Evolutionary conservation across 2,888 invertebrate genomes (phyloP).

Genomic region (Mythimna pallens): DNA sequence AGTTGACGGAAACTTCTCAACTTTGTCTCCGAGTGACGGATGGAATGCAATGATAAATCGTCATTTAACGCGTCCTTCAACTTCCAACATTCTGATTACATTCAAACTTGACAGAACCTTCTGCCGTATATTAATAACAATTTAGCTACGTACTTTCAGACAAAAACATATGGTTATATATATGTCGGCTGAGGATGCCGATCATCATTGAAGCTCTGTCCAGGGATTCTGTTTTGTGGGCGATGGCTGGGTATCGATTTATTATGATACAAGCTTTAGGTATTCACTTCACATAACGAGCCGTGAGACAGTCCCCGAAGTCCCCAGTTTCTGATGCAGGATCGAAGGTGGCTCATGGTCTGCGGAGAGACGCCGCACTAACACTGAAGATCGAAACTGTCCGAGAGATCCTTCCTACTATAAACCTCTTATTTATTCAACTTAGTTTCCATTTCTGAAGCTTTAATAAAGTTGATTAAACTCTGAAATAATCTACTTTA

Average conservation of each 20-base stretch:
- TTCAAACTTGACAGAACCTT: background rate
- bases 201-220: too few species aligned
- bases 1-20: conserved; percentile 27
- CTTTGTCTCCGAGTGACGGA: conserved; percentile 19
- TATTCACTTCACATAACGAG: too few species aligned
- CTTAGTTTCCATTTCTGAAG: conserved; percentile 7
- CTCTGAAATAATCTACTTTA: conserved; percentile 16
- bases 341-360: too few species aligned
- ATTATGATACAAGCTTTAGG: too few species aligned
- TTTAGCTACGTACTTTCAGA: background rate
- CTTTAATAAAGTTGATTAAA: conserved; percentile 28
- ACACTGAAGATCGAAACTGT: too few species aligned
- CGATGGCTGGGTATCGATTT: too few species aligned
- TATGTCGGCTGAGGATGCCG: background rate
- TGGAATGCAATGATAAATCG: conserved; percentile 31
- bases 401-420: background rate
- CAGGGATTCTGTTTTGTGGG: too few species aligned
- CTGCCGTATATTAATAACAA: background rate
- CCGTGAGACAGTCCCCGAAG: too few species aligned
- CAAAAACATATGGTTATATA: background rate
- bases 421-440: background rate
- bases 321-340: too few species aligned
- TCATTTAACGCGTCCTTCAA: conserved; percentile 2
- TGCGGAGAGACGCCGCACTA: too few species aligned
- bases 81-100: conserved; percentile 9